Percentiles rank a stretch among this genome's conserved stretches.
Evolutionary conservation across 2,888 invertebrate genomes (phyloP).

Genomic region (Brassicogethes aeneus): DNA sequence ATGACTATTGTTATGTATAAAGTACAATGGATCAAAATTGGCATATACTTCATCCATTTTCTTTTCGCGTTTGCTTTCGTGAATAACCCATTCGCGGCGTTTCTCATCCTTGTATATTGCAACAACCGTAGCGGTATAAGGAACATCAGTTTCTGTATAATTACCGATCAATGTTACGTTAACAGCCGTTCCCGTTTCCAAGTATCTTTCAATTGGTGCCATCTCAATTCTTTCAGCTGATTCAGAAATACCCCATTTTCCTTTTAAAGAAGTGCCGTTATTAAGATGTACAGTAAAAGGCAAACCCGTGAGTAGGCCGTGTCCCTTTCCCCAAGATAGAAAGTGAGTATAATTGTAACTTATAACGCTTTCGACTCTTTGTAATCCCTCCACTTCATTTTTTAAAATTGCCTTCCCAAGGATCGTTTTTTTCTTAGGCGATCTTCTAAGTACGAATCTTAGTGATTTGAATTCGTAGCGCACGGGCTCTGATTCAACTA

Average conservation of each 20-base stretch:
- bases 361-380: constrained; percentile 63
- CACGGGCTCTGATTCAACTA: constrained; percentile 72
- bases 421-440: constrained; percentile 28
- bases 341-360: constrained; percentile 61
- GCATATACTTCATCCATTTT: constrained; percentile 60
- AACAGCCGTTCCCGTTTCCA: constrained; percentile 71
- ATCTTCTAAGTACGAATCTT: constrained; percentile 37
- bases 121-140: constrained; percentile 63
- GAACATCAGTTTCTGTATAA: constrained; percentile 63
- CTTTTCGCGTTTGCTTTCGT: constrained; percentile 56
- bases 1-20: constrained; percentile 61
- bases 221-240: constrained; percentile 49
- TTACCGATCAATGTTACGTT: constrained; percentile 72
- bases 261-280: constrained; percentile 49
- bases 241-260: constrained; percentile 57
- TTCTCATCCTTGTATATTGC: constrained; percentile 59
- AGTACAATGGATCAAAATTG: constrained; percentile 70
- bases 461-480: constrained; percentile 59
- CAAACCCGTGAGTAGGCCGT: constrained; percentile 62
- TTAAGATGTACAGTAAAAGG: constrained; percentile 53
- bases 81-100: constrained; percentile 49
- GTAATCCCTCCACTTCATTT: constrained; percentile 41
- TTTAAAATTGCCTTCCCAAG: constrained; percentile 40
- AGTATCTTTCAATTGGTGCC: constrained; percentile 46
- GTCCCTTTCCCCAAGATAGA: constrained; percentile 72